Conservation (phyloP, 2,797 vertebrate genomes). For the Mormyrus hasselquistii region DNA sequence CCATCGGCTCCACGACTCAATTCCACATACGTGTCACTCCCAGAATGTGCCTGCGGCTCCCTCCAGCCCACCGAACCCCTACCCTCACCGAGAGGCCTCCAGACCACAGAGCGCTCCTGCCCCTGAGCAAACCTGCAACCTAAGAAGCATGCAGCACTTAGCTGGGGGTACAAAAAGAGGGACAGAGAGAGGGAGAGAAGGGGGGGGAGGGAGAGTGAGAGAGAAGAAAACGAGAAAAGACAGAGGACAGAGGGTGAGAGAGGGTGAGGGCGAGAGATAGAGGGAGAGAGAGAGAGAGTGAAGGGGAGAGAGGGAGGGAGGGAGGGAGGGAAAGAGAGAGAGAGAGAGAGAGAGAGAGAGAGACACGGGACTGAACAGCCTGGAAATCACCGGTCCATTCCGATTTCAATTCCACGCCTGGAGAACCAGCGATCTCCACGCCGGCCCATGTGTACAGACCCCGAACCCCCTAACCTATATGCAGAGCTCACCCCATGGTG, state of each 20-base stretch:
- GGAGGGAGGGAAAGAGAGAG: constrained; percentile 15
- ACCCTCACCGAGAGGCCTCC: constrained; percentile 22
- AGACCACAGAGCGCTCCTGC: constrained; percentile 27
- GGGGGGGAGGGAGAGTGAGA: constrained; percentile 36
- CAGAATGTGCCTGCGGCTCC: constrained; percentile 31
- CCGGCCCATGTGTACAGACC: neutral
- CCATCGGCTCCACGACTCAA: neutral
- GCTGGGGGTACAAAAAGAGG: neutral
- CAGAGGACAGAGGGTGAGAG: neutral
- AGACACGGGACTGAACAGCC: constrained; percentile 10
- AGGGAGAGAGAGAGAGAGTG: no score
- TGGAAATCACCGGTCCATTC: constrained; percentile 26
- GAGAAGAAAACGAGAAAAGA: constrained; percentile 12
- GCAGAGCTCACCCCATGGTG: neutral
- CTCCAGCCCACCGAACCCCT: constrained; percentile 38
- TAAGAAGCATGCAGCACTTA: constrained; percentile 54
- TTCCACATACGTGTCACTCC: constrained; percentile 7
- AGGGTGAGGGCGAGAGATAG: constrained; percentile 34
- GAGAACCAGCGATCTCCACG: neutral
- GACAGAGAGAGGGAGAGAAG: neutral
- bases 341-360: neutral
- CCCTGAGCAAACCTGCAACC: constrained; percentile 51
- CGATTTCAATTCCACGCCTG: constrained; percentile 37
- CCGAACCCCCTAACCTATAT: neutral
- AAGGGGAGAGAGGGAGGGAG: no score